phyloP scores from a whole-genome alignment of 1,140 invertebrate species.

The Anoplolepis gracilipes region DNA sequence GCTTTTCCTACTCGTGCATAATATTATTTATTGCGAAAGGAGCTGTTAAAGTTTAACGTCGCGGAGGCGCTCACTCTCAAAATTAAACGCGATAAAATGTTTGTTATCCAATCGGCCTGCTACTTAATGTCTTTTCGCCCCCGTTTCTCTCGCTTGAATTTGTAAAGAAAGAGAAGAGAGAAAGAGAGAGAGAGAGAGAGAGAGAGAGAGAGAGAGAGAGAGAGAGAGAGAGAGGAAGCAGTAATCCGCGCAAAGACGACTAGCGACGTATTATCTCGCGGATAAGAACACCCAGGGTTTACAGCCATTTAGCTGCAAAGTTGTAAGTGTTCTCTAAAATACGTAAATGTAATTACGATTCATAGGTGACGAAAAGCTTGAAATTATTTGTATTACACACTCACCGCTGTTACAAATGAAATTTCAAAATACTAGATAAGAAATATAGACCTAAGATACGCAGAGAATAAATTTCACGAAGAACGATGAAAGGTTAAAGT shows the following conservation, averaged over 20 bases:
- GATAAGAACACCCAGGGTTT: slow-evolving; percentile 65
- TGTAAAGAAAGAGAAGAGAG: slow-evolving; percentile 27
- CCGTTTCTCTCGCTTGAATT: slow-evolving; percentile 25
- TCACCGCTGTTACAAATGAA: not conserved
- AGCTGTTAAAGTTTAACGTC: slow-evolving; percentile 84
- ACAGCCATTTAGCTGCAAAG: slow-evolving; percentile 45
- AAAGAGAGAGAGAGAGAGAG: too few species aligned
- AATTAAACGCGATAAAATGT: slow-evolving; percentile 86
- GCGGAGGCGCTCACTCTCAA: slow-evolving; percentile 77
- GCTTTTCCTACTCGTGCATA: slow-evolving; percentile 80
- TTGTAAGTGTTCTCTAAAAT: slow-evolving; percentile 33
- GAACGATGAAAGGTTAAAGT: not conserved
- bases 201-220: slow-evolving; percentile 7
- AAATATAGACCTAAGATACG: not conserved
- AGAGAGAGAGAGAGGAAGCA: not conserved
- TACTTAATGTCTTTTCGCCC: slow-evolving; percentile 48
- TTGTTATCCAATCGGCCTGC: slow-evolving; percentile 84
- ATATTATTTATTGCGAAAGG: slow-evolving; percentile 86
- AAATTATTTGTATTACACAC: not conserved
- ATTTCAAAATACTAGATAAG: not conserved
- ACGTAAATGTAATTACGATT: slow-evolving; percentile 24
- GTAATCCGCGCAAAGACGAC: slow-evolving; percentile 43
- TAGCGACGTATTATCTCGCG: slow-evolving; percentile 62
- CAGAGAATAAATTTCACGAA: slow-evolving; percentile 3
- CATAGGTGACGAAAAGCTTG: not conserved